Percentiles rank a stretch among this genome's conserved stretches.
Conservation (phyloP, 2,797 vertebrate species). For the Propithecus perrieri region DNA sequence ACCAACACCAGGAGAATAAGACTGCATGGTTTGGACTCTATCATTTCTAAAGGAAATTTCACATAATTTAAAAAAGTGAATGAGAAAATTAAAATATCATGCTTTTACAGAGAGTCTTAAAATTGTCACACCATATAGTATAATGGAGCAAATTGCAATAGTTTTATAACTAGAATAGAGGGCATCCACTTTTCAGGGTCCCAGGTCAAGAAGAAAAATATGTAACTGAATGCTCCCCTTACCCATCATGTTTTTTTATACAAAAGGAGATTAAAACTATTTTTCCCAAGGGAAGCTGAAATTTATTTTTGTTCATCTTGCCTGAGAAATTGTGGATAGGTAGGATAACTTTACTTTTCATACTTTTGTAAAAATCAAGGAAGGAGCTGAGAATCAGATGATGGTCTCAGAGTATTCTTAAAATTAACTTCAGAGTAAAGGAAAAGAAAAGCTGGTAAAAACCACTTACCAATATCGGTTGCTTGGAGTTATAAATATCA, state of each 20-base stretch:
- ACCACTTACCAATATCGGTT: background rate
- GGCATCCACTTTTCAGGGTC: background rate
- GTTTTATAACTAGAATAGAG: background rate
- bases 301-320: background rate
- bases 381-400: background rate
- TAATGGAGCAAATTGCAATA: background rate
- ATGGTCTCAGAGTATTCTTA: background rate
- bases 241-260: background rate
- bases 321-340: background rate
- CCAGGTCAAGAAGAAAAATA: background rate
- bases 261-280: background rate
- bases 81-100: background rate
- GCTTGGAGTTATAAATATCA: background rate
- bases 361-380: background rate
- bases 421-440: background rate
- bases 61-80: background rate
- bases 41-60: background rate
- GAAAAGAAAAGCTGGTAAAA: background rate
- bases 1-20: background rate
- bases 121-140: background rate
- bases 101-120: background rate
- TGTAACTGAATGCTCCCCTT: background rate
- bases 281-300: background rate
- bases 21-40: rapidly evolving
- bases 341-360: background rate